Evolutionary conservation across 2,113 vertebrate species (phyloP), one percentile per base, ranked within the genome.

Genomic region (Entomyzon cyanotis): DNA sequence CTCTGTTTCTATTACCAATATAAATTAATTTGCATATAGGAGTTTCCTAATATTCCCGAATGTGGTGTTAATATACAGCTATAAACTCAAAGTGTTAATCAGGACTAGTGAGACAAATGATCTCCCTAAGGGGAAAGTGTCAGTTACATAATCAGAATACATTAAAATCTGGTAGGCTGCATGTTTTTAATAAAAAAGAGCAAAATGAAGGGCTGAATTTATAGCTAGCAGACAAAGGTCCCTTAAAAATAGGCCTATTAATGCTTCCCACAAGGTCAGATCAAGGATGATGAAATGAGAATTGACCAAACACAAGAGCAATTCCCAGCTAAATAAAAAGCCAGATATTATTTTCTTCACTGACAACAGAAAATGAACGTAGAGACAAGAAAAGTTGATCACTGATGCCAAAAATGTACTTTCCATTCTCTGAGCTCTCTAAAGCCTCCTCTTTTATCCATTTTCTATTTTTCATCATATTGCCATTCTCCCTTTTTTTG

Each of bases 201-300:
- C 94, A 98, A 98, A 98, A 98, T 98, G 93, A 94, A 93, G 95
- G 80, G 87, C 95, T 97, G 97, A 97, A 98, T 98, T 98, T 97
- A 97, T 80, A 97, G 96, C 78, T 95, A 94, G 93, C 87, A 96
- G 95, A 97, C 94, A 96, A 96, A 96, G 90, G 41, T 96, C 53
- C 89, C 95, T 97, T 98, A 96, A 98, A 97, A 98, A 98, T 98
- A 97, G 97, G 96, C 93, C 96, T 97, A 97, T 98, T 98, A 98
- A 98, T 98, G 97, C 94, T 95, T 97, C 95, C 97, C 91, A 84
- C 97, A 98, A 98, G 98, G 98, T 98, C 98, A 98, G 98, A 98
- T 98, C 98, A 98, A 98, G 98, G 98, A 98, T 98, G 97, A 98
- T 98, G 98, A 98, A 98, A 98, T 96, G 97, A 98, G 98, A 99